Conservation (phyloP, 2,113 vertebrate species). For the Melanerpes aurifrons region DNA sequence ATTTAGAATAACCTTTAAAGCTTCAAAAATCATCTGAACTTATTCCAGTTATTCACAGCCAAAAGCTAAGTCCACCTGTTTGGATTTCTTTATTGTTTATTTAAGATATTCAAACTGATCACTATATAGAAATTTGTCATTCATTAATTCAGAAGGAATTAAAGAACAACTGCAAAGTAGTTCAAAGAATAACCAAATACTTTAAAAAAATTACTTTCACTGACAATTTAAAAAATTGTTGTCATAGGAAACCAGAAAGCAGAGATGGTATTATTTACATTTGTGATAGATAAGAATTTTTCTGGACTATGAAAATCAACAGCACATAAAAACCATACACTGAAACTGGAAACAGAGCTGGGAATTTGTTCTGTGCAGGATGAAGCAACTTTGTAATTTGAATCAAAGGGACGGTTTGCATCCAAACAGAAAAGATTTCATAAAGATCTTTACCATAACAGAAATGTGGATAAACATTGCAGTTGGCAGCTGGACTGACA, state of each 20-base stretch:
- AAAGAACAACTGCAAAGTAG: conserved; percentile 23
- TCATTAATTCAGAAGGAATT: conserved; percentile 52
- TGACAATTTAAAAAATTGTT: neutral
- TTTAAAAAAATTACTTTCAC: neutral
- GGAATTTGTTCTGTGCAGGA: neutral
- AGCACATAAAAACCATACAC: neutral
- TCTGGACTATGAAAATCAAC: neutral
- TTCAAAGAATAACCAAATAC: conserved; percentile 26
- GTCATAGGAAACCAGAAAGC: neutral
- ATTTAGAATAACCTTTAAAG: conserved; percentile 30
- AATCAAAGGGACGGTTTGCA: neutral
- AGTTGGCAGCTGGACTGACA: neutral
- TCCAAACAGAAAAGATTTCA: neutral
- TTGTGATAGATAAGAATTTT: neutral
- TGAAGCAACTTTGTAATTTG: neutral
- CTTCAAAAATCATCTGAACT: conserved; percentile 39
- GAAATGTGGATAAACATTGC: neutral
- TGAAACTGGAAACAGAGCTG: neutral
- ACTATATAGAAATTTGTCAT: conserved; percentile 19
- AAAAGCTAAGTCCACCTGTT: conserved; percentile 23
- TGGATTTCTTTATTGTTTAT: conserved; percentile 37
- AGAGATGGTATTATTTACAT: neutral
- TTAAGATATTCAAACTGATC: conserved; percentile 45
- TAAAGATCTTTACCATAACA: neutral
- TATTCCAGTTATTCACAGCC: conserved; percentile 18